These are phyloP conservation scores for Pedetes capensis DNA, from an alignment of 2,113 vertebrate genomes.

Conservation along the genomic window DNA sequence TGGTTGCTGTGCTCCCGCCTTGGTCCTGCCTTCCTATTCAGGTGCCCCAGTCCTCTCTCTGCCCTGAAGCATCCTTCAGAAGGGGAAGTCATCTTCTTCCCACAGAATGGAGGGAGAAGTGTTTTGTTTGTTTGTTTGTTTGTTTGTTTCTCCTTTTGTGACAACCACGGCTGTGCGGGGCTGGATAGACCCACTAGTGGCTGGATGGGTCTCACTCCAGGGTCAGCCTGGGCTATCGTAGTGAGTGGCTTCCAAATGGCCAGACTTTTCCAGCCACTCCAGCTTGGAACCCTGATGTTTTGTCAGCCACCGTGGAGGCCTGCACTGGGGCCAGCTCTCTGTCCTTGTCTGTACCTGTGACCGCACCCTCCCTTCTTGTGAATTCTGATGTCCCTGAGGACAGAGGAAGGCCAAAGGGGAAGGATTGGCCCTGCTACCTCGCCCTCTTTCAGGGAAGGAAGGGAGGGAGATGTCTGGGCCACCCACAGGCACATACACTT, in stretches of 20 bases:
- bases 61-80: background rate
- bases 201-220: too few species aligned
- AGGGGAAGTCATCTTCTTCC: background rate
- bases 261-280: background rate
- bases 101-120: background rate
- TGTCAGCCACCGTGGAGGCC: background rate
- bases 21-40: background rate
- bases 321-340: background rate
- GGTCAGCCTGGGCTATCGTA: too few species aligned
- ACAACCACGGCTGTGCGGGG: background rate
- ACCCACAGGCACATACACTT: background rate
- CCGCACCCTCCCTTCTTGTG: fast-evolving
- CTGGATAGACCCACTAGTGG: too few species aligned
- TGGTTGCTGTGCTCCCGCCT: background rate
- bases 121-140: background rate
- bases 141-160: too few species aligned
- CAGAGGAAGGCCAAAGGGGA: background rate
- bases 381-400: background rate
- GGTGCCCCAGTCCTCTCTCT: background rate
- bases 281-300: too few species aligned
- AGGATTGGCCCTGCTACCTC: background rate
- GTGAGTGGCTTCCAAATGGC: background rate
- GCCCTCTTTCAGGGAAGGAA: background rate
- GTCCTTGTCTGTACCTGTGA: too few species aligned
- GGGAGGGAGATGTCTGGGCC: background rate